These are phyloP conservation scores for Zaprionus obscuricornis DNA, from an alignment of 2,888 invertebrate species.

Conservation along the genomic window DNA sequence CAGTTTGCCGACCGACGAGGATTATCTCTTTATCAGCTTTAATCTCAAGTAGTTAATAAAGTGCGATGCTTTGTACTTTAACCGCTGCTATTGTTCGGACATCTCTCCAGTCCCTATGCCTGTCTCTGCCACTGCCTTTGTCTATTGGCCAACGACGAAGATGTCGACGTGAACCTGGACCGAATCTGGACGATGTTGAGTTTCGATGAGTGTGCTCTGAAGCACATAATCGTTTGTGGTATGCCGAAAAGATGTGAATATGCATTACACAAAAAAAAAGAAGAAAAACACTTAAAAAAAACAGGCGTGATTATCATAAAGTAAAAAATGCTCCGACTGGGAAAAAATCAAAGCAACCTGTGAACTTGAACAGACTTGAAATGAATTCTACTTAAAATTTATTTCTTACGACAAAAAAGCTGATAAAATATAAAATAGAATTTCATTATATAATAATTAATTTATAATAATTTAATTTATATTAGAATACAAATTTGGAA, in stretches of 20 bases:
- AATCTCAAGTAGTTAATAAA: constrained; percentile 83
- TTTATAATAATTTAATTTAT: no score
- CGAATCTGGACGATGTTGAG: constrained; percentile 34
- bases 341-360: constrained; percentile 8
- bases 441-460: no score
- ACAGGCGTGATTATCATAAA: constrained; percentile 56
- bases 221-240: constrained; percentile 80
- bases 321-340: constrained; percentile 40
- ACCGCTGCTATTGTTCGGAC: constrained; percentile 72
- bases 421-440: no score
- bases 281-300: constrained; percentile 3
- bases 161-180: constrained; percentile 3
- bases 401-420: no score
- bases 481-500: no score
- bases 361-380: neutral
- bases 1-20: constrained; percentile 67
- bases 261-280: constrained; percentile 26
- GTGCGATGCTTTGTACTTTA: constrained; percentile 81
- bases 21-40: constrained; percentile 82
- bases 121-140: constrained; percentile 9
- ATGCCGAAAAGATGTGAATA: constrained; percentile 66
- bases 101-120: neutral
- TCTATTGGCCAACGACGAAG: constrained; percentile 40
- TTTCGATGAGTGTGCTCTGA: constrained; percentile 67
- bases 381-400: neutral